These are phyloP conservation scores for Musca domestica DNA, from an alignment of 1,140 invertebrate species.

Conservation along the genomic window DNA sequence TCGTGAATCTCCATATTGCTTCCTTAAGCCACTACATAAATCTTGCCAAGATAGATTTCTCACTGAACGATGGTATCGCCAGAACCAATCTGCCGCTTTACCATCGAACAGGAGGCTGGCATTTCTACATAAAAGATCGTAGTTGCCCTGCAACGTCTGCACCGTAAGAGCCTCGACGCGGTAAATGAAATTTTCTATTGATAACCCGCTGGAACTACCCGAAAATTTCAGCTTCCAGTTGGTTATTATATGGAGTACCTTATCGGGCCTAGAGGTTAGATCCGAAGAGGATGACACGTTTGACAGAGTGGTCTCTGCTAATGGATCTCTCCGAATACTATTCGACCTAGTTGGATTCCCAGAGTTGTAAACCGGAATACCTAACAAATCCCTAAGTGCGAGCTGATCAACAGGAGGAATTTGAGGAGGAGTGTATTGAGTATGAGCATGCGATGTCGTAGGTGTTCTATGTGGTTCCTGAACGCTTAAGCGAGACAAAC, in stretches of 20 bases:
- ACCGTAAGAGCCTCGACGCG: not conserved
- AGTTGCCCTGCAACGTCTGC: too few species aligned
- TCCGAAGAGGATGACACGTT: not conserved
- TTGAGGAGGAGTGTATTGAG: too few species aligned
- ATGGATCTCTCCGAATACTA: not conserved
- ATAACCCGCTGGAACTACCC: not conserved
- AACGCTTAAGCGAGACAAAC: too few species aligned
- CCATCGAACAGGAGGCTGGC: not conserved
- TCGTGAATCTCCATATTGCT: not conserved
- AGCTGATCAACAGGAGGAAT: not conserved
- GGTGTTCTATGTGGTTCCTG: too few species aligned
- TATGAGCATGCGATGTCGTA: too few species aligned
- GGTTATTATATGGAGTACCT: constrained; percentile 1
- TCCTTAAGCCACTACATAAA: not conserved
- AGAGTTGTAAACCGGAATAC: not conserved
- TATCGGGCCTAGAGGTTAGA: not conserved
- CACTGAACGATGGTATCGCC: constrained; percentile 1
- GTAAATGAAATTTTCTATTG: constrained; percentile 12
- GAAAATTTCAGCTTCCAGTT: constrained; percentile 22
- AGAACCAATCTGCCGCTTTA: too few species aligned
- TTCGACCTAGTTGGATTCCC: not conserved
- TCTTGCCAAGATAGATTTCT: not conserved
- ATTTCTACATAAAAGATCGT: not conserved
- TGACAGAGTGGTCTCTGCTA: too few species aligned
- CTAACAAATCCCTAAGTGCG: not conserved